A percentile compares a stretch with the other conserved stretches of the same genome.
phyloP scores from a whole-genome alignment of 2,113 vertebrate species.

The Rhea pennata region DNA sequence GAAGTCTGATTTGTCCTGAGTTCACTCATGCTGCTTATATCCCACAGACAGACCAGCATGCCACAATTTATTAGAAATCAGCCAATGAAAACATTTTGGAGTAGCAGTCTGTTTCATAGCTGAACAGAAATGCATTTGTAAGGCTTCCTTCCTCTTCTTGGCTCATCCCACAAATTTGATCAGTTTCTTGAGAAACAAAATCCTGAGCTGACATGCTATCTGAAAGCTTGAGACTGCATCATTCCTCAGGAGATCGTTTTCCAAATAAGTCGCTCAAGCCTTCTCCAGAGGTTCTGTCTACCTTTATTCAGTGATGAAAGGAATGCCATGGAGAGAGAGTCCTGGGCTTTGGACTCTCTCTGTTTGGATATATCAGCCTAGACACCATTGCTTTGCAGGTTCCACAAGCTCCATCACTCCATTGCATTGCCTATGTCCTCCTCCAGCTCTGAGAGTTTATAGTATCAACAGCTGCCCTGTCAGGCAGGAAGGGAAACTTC shows the following conservation, averaged over 20 bases:
- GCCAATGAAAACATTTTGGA: not conserved
- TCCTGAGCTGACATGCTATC: not conserved
- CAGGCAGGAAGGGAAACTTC: conserved; percentile 49
- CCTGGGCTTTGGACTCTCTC: not conserved
- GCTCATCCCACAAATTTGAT: not conserved
- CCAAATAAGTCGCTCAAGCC: not conserved
- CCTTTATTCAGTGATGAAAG: not conserved
- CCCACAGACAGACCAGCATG: not conserved
- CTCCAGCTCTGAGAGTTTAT: not conserved
- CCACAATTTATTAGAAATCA: not conserved
- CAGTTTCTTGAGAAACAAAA: not conserved
- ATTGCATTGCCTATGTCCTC: not conserved
- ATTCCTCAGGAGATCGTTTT: not conserved
- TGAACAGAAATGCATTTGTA: not conserved
- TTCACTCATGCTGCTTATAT: not conserved
- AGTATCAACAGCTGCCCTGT: conserved; percentile 17
- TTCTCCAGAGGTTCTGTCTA: not conserved
- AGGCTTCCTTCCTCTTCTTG: not conserved
- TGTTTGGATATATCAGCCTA: not conserved
- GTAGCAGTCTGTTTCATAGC: not conserved
- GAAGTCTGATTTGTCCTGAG: not conserved
- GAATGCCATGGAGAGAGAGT: not conserved
- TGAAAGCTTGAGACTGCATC: not conserved
- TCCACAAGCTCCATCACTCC: not conserved
- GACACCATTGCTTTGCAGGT: not conserved